phyloP scores from a whole-genome alignment of 2,888 invertebrate genomes.

The Pachymerium ferrugineum region DNA sequence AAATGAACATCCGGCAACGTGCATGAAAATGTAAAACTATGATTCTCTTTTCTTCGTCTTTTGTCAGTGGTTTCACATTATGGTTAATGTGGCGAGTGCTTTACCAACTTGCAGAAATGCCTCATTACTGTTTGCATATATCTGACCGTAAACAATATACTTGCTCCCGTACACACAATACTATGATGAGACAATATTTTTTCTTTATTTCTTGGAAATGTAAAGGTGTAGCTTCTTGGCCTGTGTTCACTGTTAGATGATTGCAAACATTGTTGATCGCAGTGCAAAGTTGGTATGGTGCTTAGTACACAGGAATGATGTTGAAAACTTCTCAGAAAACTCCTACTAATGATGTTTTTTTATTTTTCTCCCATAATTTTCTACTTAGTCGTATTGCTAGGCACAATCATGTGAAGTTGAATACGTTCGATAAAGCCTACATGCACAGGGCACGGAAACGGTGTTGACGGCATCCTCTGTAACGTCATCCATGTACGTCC shows the following conservation, averaged over 20 bases:
- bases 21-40: background rate
- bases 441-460: conserved; percentile 29
- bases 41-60: background rate
- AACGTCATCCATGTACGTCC: conserved; percentile 30
- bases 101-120: no score
- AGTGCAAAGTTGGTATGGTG: background rate
- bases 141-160: no score
- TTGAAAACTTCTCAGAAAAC: background rate
- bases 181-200: no score
- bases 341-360: conserved; percentile 34
- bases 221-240: no score
- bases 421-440: conserved; percentile 30
- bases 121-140: no score
- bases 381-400: conserved; percentile 34
- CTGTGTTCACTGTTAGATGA: background rate
- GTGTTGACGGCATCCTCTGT: conserved; percentile 32
- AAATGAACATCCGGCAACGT: background rate
- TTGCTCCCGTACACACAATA: no score
- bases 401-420: conserved; percentile 22
- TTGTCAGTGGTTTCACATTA: background rate
- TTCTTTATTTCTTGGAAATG: no score
- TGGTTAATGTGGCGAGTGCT: background rate
- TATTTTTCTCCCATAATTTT: conserved; percentile 36
- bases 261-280: background rate
- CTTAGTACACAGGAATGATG: background rate